Percentiles rank a stretch among this genome's conserved stretches.
phyloP scores from a whole-genome alignment of 2,888 invertebrate genomes.

The Eudemis profundana region DNA sequence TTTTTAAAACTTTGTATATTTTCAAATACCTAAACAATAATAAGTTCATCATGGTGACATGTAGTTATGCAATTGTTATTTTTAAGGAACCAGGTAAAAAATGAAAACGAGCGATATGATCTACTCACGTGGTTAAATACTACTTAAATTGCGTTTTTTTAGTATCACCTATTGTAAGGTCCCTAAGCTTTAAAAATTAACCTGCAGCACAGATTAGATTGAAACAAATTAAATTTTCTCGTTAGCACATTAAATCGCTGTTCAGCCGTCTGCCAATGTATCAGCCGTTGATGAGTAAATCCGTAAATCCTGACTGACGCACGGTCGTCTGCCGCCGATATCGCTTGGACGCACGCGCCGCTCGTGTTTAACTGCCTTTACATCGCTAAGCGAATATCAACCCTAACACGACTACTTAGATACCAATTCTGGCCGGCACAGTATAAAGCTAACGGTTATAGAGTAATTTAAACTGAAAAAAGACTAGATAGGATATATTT shows the following conservation, averaged over 20 bases:
- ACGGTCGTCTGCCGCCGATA: constrained; percentile 52
- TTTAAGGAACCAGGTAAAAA: too few species aligned
- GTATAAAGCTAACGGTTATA: too few species aligned
- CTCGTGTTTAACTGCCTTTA: constrained; percentile 36
- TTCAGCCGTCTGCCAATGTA: constrained; percentile 45
- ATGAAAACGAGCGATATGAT: too few species aligned
- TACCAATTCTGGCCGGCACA: not conserved
- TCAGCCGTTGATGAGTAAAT: constrained; percentile 64
- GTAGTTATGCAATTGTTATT: too few species aligned
- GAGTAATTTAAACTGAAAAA: not conserved
- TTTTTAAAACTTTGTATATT: too few species aligned
- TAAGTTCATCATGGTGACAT: too few species aligned
- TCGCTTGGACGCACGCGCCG: constrained; percentile 48
- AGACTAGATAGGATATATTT: not conserved
- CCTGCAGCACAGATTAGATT: not conserved
- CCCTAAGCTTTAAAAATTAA: not conserved
- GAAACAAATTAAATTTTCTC: constrained; percentile 29
- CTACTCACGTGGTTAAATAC: too few species aligned
- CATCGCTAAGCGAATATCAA: not conserved
- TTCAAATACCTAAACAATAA: too few species aligned
- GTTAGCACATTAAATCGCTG: constrained; percentile 44
- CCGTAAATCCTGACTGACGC: constrained; percentile 71
- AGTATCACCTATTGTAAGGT: too few species aligned
- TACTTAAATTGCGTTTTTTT: too few species aligned
- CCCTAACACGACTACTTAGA: constrained; percentile 7